Percentiles rank a stretch among this genome's conserved stretches.
phyloP scores from a whole-genome alignment of 2,888 invertebrate species.

The Teleogryllus oceanicus region DNA sequence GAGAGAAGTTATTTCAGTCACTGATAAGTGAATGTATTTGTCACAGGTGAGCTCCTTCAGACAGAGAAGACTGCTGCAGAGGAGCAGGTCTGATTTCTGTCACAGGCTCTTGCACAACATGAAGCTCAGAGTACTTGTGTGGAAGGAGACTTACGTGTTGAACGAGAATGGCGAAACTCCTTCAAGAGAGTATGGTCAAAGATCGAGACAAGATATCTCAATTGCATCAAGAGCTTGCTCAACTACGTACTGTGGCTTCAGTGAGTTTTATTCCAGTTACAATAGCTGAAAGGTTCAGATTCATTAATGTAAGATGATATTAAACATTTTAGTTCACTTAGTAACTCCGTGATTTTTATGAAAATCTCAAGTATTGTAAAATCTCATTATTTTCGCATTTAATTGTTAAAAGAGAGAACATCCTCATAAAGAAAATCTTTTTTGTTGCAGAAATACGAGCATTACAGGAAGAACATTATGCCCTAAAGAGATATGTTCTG shows the following conservation, averaged over 20 bases:
- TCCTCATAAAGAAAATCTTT: neutral
- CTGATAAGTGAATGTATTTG: too few species aligned
- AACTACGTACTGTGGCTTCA: conserved; percentile 71
- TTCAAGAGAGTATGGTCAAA: conserved; percentile 76
- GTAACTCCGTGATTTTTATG: too few species aligned
- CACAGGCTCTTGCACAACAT: conserved; percentile 54
- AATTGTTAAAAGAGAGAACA: neutral
- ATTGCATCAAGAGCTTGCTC: conserved; percentile 74
- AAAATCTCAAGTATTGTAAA: too few species aligned
- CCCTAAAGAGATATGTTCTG: conserved; percentile 73
- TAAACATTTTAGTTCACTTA: neutral
- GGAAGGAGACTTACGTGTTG: conserved; percentile 83
- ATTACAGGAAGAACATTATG: conserved; percentile 76
- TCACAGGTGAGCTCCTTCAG: conserved; percentile 35
- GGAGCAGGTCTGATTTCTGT: conserved; percentile 51
- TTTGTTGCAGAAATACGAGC: conserved; percentile 64
- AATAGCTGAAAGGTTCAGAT: too few species aligned
- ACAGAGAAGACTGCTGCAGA: conserved; percentile 48
- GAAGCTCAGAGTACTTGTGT: conserved; percentile 71
- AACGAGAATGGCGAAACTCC: conserved; percentile 86
- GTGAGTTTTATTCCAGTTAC: conserved; percentile 50
- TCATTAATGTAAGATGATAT: neutral
- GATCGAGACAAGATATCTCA: conserved; percentile 78
- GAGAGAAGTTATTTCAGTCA: too few species aligned
- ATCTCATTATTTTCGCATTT: too few species aligned